Percentiles rank a stretch among this genome's conserved stretches.
These are phyloP conservation scores for Pelobates fuscus DNA, from an alignment of 2,113 vertebrate species.

Conservation along the genomic window DNA sequence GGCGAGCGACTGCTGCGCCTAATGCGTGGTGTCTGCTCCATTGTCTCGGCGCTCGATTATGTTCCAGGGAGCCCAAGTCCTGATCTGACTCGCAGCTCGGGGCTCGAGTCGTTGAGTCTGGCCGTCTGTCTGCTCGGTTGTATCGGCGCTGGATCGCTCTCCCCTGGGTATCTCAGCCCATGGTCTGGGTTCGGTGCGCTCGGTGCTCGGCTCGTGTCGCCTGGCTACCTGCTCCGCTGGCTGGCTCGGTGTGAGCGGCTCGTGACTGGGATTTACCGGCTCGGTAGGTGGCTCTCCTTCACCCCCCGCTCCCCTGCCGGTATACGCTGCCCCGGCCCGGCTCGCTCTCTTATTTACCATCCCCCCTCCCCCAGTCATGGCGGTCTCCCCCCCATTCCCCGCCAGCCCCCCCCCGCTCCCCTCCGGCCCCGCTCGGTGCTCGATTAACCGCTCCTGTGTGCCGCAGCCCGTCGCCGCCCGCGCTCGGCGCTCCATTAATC, in stretches of 20 bases:
- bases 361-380: too few relatives aligned
- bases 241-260: background rate
- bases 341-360: too few relatives aligned
- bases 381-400: too few relatives aligned
- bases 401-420: too few relatives aligned
- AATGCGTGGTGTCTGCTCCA: constrained; percentile 26
- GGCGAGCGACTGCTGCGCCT: constrained; percentile 3
- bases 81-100: constrained; percentile 33
- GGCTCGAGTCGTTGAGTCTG: background rate
- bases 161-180: constrained; percentile 22
- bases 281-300: background rate
- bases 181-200: constrained; percentile 26
- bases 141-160: constrained; percentile 13
- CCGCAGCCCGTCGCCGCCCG: background rate
- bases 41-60: background rate
- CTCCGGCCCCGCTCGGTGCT: background rate
- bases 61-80: constrained; percentile 16
- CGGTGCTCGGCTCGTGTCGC: background rate
- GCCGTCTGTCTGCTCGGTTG: constrained; percentile 23
- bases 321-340: background rate
- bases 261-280: background rate
- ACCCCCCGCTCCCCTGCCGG: background rate
- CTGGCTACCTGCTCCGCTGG: background rate
- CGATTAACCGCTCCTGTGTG: background rate
- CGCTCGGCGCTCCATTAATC: background rate